phyloP scores from a whole-genome alignment of 2,888 invertebrate species.

The Leptopilina drosophilae region DNA sequence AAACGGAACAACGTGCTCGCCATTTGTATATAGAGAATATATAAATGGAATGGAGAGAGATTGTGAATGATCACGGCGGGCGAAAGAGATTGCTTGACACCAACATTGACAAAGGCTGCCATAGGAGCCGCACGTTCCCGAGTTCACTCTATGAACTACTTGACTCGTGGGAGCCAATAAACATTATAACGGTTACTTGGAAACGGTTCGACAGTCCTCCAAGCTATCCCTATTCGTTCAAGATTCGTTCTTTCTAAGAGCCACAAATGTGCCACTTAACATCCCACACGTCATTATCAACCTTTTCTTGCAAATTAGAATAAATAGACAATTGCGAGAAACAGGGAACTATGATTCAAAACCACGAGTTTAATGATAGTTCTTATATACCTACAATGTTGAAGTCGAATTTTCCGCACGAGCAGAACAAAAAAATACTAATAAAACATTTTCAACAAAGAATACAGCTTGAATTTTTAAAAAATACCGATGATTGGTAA shows the following conservation, averaged over 20 bases:
- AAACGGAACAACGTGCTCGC: conserved; percentile 23
- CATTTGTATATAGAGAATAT: conserved; percentile 10
- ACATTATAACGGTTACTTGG: conserved; percentile 14
- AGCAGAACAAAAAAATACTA: too few relatives aligned
- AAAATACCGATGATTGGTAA: conserved; percentile 24
- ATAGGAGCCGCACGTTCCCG: conserved; percentile 14
- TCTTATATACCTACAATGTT: too few relatives aligned
- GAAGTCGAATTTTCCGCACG: too few relatives aligned
- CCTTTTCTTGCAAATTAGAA: neutral
- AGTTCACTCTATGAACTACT: conserved; percentile 19
- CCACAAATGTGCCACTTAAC: conserved; percentile 1
- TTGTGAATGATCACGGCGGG: conserved; percentile 4
- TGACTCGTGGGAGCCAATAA: conserved; percentile 30
- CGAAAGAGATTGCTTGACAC: conserved; percentile 20
- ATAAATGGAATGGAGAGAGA: neutral
- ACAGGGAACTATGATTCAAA: too few relatives aligned
- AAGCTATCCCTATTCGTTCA: neutral
- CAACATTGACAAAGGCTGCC: conserved; percentile 28
- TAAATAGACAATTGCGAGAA: too few relatives aligned
- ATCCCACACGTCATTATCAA: conserved; percentile 8
- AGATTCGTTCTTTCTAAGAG: neutral
- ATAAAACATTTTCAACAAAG: too few relatives aligned
- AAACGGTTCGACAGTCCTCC: conserved; percentile 1
- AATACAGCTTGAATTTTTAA: neutral
- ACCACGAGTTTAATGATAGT: too few relatives aligned